A percentile compares a stretch with the other conserved stretches of the same genome.
Evolutionary conservation across 2,888 invertebrate genomes (phyloP).

Genomic region (Drosophila fungiperda): DNA sequence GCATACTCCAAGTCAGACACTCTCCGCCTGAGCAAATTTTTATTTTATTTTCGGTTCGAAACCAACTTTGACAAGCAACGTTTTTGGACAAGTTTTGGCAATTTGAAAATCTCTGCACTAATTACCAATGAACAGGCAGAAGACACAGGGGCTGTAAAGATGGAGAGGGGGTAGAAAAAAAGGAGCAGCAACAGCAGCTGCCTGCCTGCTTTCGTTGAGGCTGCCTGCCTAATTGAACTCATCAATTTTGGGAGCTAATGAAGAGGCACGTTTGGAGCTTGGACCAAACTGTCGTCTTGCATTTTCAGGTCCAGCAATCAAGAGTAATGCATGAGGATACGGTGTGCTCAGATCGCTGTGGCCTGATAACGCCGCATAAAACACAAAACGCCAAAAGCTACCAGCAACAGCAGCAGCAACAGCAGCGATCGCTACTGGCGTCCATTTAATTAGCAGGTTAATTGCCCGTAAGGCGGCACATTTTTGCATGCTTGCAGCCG

Average conservation of each 20-base stretch:
- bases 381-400: conserved; percentile 68
- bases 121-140: conserved; percentile 59
- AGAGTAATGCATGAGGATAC: conserved; percentile 60
- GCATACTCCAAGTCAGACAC: background rate
- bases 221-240: conserved; percentile 83
- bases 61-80: conserved; percentile 59
- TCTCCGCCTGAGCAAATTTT: conserved; percentile 33
- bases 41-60: conserved; percentile 3
- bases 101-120: conserved; percentile 83
- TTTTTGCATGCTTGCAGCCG: conserved; percentile 45
- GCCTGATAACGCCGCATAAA: conserved; percentile 65
- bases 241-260: conserved; percentile 82
- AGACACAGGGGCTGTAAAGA: background rate
- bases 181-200: conserved; percentile 37
- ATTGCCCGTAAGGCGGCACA: conserved; percentile 69
- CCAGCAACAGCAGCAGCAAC: conserved; percentile 45
- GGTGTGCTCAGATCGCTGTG: conserved; percentile 42
- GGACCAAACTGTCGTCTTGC: conserved; percentile 69
- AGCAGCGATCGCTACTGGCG: conserved; percentile 50
- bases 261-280: conserved; percentile 55
- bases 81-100: conserved; percentile 77
- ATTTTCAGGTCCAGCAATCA: conserved; percentile 68
- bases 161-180: background rate
- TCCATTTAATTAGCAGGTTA: conserved; percentile 75
- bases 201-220: conserved; percentile 43